Evolutionary conservation across 1,140 invertebrate species (phyloP), one percentile per base, ranked within the genome.

Genomic region (Neodiprion lecontei): DNA sequence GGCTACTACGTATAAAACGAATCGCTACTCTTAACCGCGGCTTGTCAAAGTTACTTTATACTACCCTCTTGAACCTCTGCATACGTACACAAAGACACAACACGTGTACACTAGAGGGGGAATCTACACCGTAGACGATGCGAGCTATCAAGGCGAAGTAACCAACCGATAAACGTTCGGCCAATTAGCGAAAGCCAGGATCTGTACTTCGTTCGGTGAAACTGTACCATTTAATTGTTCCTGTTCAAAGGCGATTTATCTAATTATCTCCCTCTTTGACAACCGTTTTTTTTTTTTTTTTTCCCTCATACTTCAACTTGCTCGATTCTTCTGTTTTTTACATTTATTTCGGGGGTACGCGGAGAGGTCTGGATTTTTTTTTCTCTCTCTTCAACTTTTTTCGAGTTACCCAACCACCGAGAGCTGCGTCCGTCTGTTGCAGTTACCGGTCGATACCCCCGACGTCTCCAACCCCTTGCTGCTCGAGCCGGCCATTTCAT

Each of bases 371-470:
- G 28, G 0, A 40, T 40, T 40, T 40, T 40, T 40, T 40, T 40
- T 21, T 21, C 17, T 67, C 72, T 72, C 70, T 71, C 67, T 77
- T 76, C 61, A 53, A 74, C 67, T 61, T 48, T 28, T 70, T 72
- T 76, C 67, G 78, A 79, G 74, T 78, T 76, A 78, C 75, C 76
- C 70, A 70, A 70, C 68, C 74, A 65, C 53, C 21, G 76, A 75
- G 74, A 75, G 80, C 76, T 79, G 70, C 77, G 79, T 83, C 78
- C 78, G 77, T 81, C 82, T 79, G 79, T 75, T 75, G 75, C 73
- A 79, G 79, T 79, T 82, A 48, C 77, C 77, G 81, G 74, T 85
- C 83, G 81, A 85, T 83, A 85, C 84, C 80, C 77, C 77, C 81
- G 79, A 82, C 79, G 79, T 78, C 80, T 84, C 28, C 28, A 5